Evolutionary conservation across 2,113 vertebrate species (phyloP).

Genomic region (Pimephales promelas): DNA sequence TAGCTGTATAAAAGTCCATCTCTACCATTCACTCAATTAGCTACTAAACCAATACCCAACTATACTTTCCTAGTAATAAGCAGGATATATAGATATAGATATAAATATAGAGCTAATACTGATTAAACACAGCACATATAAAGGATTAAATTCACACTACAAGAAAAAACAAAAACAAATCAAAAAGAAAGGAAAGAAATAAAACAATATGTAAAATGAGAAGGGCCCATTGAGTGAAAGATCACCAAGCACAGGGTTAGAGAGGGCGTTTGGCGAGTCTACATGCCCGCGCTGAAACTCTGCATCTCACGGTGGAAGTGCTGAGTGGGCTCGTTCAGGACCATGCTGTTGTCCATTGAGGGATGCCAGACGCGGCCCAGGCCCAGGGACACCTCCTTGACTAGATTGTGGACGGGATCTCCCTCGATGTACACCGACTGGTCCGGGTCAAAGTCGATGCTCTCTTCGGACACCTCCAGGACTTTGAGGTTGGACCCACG

Average conservation of each 20-base stretch:
- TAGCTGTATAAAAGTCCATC: slow-evolving; percentile 73
- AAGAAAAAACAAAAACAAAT: slow-evolving; percentile 73
- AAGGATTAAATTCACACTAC: slow-evolving; percentile 87
- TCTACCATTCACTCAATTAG: slow-evolving; percentile 77
- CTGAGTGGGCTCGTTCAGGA: slow-evolving; percentile 93
- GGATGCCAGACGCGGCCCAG: slow-evolving; percentile 93
- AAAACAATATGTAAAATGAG: slow-evolving; percentile 63
- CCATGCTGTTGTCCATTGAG: slow-evolving; percentile 88
- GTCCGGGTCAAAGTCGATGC: slow-evolving; percentile 96
- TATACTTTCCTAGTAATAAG: slow-evolving; percentile 89
- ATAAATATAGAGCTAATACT: slow-evolving; percentile 96
- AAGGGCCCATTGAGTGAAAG: slow-evolving; percentile 61
- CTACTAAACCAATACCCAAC: slow-evolving; percentile 89
- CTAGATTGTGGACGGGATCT: slow-evolving; percentile 93
- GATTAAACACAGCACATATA: slow-evolving; percentile 90
- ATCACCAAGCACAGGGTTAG: slow-evolving; percentile 56
- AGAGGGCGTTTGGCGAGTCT: slow-evolving; percentile 69
- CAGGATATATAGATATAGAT: slow-evolving; percentile 88
- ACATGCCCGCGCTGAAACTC: slow-evolving; percentile 94
- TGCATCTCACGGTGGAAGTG: slow-evolving; percentile 97
- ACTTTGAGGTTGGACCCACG: slow-evolving; percentile 91
- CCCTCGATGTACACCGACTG: slow-evolving; percentile 89
- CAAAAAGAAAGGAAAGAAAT: slow-evolving; percentile 47
- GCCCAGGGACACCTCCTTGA: slow-evolving; percentile 95
- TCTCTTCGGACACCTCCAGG: slow-evolving; percentile 95